Conservation (phyloP, 2,113 vertebrate species). For the Ginglymostoma cirratum region DNA sequence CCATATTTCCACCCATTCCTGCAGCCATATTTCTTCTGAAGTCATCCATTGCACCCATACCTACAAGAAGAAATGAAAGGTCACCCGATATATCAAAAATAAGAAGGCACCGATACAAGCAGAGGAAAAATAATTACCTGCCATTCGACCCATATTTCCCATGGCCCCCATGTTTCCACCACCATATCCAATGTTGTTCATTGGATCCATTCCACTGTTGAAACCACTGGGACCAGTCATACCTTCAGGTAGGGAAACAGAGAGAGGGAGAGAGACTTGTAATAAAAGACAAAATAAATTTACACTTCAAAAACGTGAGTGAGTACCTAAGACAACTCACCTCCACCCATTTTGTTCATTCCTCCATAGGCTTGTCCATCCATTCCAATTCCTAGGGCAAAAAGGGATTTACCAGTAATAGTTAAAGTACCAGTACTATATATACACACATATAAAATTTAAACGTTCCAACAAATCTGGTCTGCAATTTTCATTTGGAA, state of each 20-base stretch:
- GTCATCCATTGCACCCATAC: constrained; percentile 42
- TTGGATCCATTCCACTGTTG: constrained; percentile 75
- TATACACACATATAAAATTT: no score
- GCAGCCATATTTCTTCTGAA: constrained; percentile 45
- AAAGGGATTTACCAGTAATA: background rate
- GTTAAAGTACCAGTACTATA: constrained; percentile 42
- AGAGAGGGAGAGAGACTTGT: constrained; percentile 32
- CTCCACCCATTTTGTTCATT: constrained; percentile 82
- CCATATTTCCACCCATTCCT: constrained; percentile 40
- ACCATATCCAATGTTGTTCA: constrained; percentile 83
- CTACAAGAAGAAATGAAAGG: constrained; percentile 33
- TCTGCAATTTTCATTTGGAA: background rate
- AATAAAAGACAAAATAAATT: background rate
- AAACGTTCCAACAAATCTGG: background rate
- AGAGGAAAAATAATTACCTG: constrained; percentile 60
- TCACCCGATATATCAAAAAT: background rate
- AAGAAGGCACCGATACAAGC: background rate
- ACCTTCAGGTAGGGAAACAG: constrained; percentile 57
- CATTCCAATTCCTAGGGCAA: constrained; percentile 60
- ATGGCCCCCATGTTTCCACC: constrained; percentile 65
- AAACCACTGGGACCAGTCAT: constrained; percentile 63
- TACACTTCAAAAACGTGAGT: background rate
- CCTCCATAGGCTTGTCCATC: constrained; percentile 79
- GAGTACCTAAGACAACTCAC: constrained; percentile 51
- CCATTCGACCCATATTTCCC: constrained; percentile 77